These are phyloP conservation scores for Stercorarius parasiticus DNA, from an alignment of 2,113 vertebrate genomes.

Conservation along the genomic window DNA sequence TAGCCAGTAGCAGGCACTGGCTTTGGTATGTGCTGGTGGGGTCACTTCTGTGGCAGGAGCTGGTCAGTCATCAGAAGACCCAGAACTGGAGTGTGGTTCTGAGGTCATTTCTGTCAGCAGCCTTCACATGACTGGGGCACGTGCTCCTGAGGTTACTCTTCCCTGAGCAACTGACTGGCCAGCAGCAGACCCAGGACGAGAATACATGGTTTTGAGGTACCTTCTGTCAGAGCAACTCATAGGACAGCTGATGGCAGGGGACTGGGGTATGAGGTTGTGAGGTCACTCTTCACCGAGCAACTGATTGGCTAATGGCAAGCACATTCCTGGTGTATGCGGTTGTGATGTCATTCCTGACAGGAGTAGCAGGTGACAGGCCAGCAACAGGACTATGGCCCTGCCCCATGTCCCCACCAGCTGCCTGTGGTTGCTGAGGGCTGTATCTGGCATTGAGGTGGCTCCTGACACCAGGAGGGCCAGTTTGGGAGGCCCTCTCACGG, in stretches of 20 bases:
- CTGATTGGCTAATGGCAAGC: not conserved
- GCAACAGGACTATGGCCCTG: not conserved
- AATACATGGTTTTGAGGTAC: not conserved
- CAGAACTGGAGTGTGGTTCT: not conserved
- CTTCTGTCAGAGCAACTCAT: not conserved
- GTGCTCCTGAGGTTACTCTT: not conserved
- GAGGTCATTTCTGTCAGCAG: not conserved
- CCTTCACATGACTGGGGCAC: not conserved
- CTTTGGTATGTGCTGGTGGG: not conserved
- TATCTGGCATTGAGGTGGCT: not conserved
- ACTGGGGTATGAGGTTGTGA: not conserved
- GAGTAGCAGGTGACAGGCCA: not conserved
- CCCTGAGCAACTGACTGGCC: not conserved
- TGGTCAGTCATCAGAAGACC: not conserved
- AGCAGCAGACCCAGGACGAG: not conserved
- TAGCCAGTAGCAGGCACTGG: not conserved
- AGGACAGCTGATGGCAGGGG: not conserved
- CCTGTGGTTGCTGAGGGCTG: not conserved
- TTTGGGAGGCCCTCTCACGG: not conserved
- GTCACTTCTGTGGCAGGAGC: not conserved
- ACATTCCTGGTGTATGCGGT: not conserved
- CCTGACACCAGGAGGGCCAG: rapidly evolving
- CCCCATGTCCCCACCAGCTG: not conserved
- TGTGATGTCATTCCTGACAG: not conserved
- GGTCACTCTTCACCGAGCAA: not conserved